phyloP scores from a whole-genome alignment of 2,113 vertebrate genomes.

The Heliornis fulica region DNA sequence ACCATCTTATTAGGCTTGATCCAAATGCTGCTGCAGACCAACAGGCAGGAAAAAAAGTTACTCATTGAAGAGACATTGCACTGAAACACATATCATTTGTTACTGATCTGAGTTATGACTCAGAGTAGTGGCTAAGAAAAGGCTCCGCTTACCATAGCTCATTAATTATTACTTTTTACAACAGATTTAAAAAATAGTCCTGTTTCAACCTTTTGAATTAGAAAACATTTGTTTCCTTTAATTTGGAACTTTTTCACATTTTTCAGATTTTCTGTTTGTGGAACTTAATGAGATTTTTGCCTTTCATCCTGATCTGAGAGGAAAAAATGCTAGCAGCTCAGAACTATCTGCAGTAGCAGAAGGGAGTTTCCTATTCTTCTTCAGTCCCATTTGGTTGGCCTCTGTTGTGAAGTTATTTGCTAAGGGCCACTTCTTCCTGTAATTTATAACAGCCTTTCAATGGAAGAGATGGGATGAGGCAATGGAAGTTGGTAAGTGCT shows the following conservation, averaged over 20 bases:
- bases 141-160: not conserved
- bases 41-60: not conserved
- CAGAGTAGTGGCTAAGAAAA: not conserved
- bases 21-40: not conserved
- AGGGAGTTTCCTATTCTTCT: not conserved
- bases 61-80: not conserved
- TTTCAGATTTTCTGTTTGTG: not conserved
- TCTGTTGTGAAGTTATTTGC: not conserved
- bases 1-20: not conserved
- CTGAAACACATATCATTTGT: not conserved
- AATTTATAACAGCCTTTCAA: slow-evolving; percentile 31
- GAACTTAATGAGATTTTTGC: slow-evolving; percentile 16
- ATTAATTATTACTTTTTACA: not conserved
- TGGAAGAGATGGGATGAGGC: slow-evolving; percentile 28
- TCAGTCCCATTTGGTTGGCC: not conserved
- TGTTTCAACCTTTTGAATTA: not conserved
- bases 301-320: not conserved
- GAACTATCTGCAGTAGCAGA: not conserved
- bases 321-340: not conserved
- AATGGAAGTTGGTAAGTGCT: slow-evolving; percentile 43
- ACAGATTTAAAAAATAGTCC: not conserved
- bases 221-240: not conserved
- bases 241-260: not conserved
- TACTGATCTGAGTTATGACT: not conserved
- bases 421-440: not conserved